phyloP scores from a whole-genome alignment of 2,113 vertebrate species.

The Urocitellus parryii region DNA sequence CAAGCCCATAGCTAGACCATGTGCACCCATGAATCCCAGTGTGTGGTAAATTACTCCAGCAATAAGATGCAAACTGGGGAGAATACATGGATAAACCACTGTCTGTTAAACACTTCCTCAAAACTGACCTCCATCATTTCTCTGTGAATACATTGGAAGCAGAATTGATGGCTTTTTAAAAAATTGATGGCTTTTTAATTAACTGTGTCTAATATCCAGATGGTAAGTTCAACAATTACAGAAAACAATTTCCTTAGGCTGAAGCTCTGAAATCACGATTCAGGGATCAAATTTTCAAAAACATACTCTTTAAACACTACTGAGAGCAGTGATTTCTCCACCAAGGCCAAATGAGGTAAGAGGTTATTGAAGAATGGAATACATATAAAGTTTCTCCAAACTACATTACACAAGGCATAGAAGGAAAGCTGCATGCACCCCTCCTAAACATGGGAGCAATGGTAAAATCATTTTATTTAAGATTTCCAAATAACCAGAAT shows the following conservation, averaged over 20 bases:
- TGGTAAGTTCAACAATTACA: constrained; percentile 29
- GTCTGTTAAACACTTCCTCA: background rate
- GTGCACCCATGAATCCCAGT: background rate
- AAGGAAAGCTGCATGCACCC: background rate
- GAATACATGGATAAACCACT: background rate
- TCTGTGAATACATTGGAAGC: background rate
- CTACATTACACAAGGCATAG: background rate
- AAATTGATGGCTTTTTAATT: constrained; percentile 56
- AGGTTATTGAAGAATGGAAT: background rate
- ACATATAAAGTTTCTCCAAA: constrained; percentile 19
- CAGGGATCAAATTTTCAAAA: constrained; percentile 54
- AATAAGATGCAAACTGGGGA: background rate
- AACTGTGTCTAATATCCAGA: constrained; percentile 56
- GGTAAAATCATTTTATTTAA: constrained; percentile 19
- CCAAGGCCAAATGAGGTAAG: background rate
- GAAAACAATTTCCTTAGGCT: constrained; percentile 39
- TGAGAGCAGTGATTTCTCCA: background rate
- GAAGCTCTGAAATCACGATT: constrained; percentile 23
- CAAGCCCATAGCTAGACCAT: background rate
- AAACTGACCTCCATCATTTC: constrained; percentile 22
- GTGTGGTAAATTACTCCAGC: background rate
- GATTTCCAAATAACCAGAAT: constrained; percentile 41
- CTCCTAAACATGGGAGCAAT: background rate
- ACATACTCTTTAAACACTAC: background rate
- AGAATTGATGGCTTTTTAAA: constrained; percentile 45